A percentile compares a stretch with the other conserved stretches of the same genome.
Conservation (phyloP, 1,140 invertebrate genomes). For the Drosophila parabipectinata region DNA sequence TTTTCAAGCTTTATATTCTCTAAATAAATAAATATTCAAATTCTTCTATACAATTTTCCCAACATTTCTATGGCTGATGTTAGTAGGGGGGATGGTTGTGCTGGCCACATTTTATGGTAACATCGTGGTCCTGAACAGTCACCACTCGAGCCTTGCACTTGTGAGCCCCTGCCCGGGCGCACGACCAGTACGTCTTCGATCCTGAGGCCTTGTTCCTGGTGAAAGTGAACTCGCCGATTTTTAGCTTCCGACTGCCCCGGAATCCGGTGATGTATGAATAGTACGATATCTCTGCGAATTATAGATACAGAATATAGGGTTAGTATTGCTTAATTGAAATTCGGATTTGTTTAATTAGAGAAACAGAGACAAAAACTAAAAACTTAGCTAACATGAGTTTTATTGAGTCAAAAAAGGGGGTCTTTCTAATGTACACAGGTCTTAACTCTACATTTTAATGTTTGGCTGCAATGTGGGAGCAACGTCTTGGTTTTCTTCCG, state of each 20-base stretch:
- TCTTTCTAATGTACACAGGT: constrained; percentile 25
- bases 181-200: constrained; percentile 82
- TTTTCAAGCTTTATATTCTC: constrained; percentile 41
- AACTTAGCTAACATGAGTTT: constrained; percentile 49
- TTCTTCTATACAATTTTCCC: constrained; percentile 42
- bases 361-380: constrained; percentile 21
- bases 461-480: constrained; percentile 10
- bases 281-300: constrained; percentile 57
- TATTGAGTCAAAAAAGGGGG: constrained; percentile 44
- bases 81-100: constrained; percentile 84
- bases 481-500: constrained; percentile 3
- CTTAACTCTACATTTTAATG: constrained; percentile 51
- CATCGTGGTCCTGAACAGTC: constrained; percentile 75
- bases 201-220: constrained; percentile 80
- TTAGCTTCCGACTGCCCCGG: constrained; percentile 81
- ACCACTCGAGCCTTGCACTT: constrained; percentile 83
- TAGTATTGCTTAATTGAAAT: constrained; percentile 24
- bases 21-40: constrained; percentile 44
- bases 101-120: constrained; percentile 77
- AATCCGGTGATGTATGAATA: constrained; percentile 82
- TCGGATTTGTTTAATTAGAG: background rate
- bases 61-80: constrained; percentile 20
- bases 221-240: constrained; percentile 80
- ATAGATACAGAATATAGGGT: constrained; percentile 28
- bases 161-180: constrained; percentile 79